Evolutionary conservation across 2,888 invertebrate species (phyloP), one percentile per base, ranked within the genome.

Genomic region (Eilema depressum): DNA sequence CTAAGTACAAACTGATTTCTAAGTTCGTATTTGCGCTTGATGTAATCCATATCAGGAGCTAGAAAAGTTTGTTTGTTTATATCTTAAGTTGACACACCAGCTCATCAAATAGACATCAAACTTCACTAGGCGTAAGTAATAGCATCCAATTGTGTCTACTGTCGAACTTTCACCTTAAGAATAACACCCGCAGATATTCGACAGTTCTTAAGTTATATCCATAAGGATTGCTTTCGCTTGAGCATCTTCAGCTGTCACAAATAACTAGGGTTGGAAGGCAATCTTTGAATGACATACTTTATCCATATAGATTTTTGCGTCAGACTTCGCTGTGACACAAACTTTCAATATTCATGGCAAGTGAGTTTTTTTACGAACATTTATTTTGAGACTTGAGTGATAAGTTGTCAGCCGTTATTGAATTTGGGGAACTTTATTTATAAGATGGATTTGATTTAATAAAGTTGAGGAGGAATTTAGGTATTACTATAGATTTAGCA

Each of bases 271-370:
- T 28, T 76, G 68, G 61, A 41, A 26, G n/a, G 53, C 72, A 79
- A 70, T 74, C 76, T 71, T 76, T 71, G 57, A 71, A 73, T 78
- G 69, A 73, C 77, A 78, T 70, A 73, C 67, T 78, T 76, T 78
- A 67, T 78, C 62, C 72, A 65, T 63, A 74, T 67, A 68, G 57
- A 73, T 67, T 76, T 67, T 66, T 57, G 20, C 65, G 68, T 41
- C 63, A 75, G 69, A 57, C 66, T 71, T 75, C 37, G 72, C 66
- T 75, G 53, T 66, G 76, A 73, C 80, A 60, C 62, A 33, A 59
- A 67, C 66, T 73, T 76, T 78, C 67, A 70, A 78, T 80, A 78
- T 74, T 76, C 71, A 59, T 60, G 69, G 56, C 4, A 53, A n/a
- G 30, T 68, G 71, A 63, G 25, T 53, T 73, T 65, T 65, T 72